A percentile compares a stretch with the other conserved stretches of the same genome.
Evolutionary conservation across 1,140 invertebrate species (phyloP).

Genomic region (Hesperophylax magnus): DNA sequence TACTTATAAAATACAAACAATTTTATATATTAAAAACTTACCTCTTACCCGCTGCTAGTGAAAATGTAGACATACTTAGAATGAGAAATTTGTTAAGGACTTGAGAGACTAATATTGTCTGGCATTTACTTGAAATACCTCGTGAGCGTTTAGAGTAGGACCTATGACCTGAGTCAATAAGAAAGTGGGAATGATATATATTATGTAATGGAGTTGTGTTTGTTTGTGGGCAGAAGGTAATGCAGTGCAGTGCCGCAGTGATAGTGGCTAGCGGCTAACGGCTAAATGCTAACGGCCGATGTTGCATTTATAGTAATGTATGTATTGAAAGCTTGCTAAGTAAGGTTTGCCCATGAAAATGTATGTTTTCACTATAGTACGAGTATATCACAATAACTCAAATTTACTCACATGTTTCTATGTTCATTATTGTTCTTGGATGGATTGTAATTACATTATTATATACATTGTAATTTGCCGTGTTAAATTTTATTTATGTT

Average conservation of each 20-base stretch:
- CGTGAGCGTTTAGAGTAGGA: conserved; percentile 20
- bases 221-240: too few species aligned
- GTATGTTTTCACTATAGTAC: conserved; percentile 25
- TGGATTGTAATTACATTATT: conserved; percentile 30
- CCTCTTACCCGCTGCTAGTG: conserved; percentile 4
- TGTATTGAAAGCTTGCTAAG: conserved; percentile 24
- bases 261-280: not conserved
- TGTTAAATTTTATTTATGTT: conserved; percentile 34
- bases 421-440: conserved; percentile 28
- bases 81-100: not conserved
- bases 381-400: conserved; percentile 1
- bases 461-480: conserved; percentile 46
- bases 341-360: conserved; percentile 10
- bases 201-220: too few species aligned
- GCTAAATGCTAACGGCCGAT: not conserved
- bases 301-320: conserved; percentile 30
- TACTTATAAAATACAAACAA: conserved; percentile 2
- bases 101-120: not conserved
- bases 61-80: conserved; percentile 9
- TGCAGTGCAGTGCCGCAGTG: too few species aligned
- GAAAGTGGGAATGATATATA: too few species aligned
- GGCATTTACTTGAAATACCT: conserved; percentile 18
- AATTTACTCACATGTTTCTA: conserved; percentile 17
- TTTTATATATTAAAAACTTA: not conserved
- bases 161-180: too few species aligned